Conservation (phyloP, 1,140 invertebrate species). For the Proctacanthus coquilletti region DNA sequence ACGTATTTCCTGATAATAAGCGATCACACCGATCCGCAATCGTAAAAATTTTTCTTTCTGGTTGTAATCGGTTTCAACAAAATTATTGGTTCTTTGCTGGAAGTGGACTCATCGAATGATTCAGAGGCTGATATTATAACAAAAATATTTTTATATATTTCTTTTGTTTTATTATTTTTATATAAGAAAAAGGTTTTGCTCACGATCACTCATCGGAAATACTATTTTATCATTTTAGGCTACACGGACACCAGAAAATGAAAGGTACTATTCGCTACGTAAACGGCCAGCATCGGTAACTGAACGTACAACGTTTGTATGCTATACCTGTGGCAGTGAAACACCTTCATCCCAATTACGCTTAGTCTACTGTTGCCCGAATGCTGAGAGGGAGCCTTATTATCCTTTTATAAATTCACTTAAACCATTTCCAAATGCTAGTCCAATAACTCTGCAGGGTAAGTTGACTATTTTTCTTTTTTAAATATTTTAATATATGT, state of each 20-base stretch:
- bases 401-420: slow-evolving; percentile 73
- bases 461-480: slow-evolving; percentile 4
- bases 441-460: slow-evolving; percentile 66
- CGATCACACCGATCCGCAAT: no score
- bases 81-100: no score
- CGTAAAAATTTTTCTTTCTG: no score
- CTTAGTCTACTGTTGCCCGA: slow-evolving; percentile 68
- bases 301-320: slow-evolving; percentile 63
- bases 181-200: no score
- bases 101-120: no score
- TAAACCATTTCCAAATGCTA: slow-evolving; percentile 61
- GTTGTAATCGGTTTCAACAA: no score
- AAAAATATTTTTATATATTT: no score
- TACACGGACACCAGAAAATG: slow-evolving; percentile 52
- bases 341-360: slow-evolving; percentile 59
- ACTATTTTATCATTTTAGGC: no score
- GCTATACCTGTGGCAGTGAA: slow-evolving; percentile 72
- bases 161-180: no score
- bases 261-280: slow-evolving; percentile 62
- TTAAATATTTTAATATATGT: slow-evolving; percentile 6
- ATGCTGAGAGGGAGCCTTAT: slow-evolving; percentile 70
- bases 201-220: no score
- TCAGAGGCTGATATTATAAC: no score
- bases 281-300: slow-evolving; percentile 45
- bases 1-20: no score